Evolutionary conservation across 2,113 vertebrate genomes (phyloP), one percentile per base, ranked within the genome.

Genomic region (Xiphorhynchus elegans): DNA sequence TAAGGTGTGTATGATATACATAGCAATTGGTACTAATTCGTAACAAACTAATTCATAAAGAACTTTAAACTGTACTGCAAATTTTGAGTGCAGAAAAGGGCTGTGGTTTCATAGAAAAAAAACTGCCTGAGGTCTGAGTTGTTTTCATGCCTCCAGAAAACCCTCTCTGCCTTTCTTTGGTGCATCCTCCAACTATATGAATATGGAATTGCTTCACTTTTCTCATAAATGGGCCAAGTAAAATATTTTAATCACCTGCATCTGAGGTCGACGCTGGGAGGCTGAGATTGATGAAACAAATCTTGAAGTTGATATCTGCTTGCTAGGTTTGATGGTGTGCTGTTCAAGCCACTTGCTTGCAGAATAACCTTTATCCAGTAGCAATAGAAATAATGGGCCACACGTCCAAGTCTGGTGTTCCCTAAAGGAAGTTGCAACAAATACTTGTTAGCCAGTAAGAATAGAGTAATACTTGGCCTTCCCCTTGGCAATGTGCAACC

Each of bases 131-230:
- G 20, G 50, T 75, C 93, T 78, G 59, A 73, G 6, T 55, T 84
- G 47, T n/a, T 95, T 82, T 74, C 13, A 23, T 87, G 25, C 66
- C 16, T 85, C 21, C 20, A 74, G 50, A 89, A 81, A 78, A 82
- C 70, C 13, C 87, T 81, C 23, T 33, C 87, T 9, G 0, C 17
- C 5, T 87, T 82, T 58, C 47, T 86, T 72, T 52, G 19, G 14
- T 78, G 26, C 52, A 60, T 87, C 47, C 10, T 55, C 20, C 70
- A 60, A 50, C 33, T 59, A 49, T 56, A 4, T 82, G n/a, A 84
- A 42, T 87, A 33, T 2, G 1, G 7, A 63, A 37, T 74, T 35
- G 18, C 31, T 77, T 89, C 23, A 17, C 11, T 89, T 89, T 67
- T 87, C 52, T 81, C 18, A 13, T 29, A 78, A 21, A 25, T 10